Conservation (phyloP, 2,113 vertebrate genomes). For the Lampris incognitus region DNA sequence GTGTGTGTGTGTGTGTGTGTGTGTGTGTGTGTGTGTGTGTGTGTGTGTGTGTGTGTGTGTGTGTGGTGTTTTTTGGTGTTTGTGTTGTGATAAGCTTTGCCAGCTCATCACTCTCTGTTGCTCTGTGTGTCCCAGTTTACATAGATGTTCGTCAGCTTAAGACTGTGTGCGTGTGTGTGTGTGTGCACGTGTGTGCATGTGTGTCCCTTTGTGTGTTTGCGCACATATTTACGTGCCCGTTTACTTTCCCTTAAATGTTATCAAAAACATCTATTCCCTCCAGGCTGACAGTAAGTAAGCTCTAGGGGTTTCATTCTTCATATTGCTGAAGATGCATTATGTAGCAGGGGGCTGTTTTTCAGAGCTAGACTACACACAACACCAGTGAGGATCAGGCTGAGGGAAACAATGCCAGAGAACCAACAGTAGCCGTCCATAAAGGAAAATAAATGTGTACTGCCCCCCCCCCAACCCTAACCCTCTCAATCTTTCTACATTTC, state of each 20-base stretch:
- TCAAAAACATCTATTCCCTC: slow-evolving; percentile 35
- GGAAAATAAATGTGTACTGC: too few relatives aligned
- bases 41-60: too few relatives aligned
- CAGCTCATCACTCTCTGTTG: background rate
- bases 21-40: too few relatives aligned
- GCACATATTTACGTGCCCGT: slow-evolving; percentile 11
- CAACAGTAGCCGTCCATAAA: background rate
- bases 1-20: too few relatives aligned
- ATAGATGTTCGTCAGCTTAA: slow-evolving; percentile 18
- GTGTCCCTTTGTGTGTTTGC: background rate
- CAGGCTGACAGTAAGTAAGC: slow-evolving; percentile 53
- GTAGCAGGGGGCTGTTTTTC: slow-evolving; percentile 61
- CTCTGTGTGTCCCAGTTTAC: slow-evolving; percentile 31
- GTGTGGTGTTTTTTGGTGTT: too few relatives aligned
- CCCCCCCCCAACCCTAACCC: too few relatives aligned
- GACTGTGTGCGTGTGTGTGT: slow-evolving; percentile 17
- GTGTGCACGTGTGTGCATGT: background rate
- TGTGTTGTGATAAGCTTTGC: too few relatives aligned
- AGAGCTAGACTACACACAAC: slow-evolving; percentile 2
- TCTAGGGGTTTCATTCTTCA: slow-evolving; percentile 59
- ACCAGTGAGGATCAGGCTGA: slow-evolving; percentile 26
- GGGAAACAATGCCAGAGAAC: background rate
- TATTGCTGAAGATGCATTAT: slow-evolving; percentile 65
- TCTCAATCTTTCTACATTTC: too few relatives aligned
- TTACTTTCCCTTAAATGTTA: slow-evolving; percentile 27